Conservation (phyloP, 1,140 invertebrate species). For the Aleiodes sp. region DNA sequence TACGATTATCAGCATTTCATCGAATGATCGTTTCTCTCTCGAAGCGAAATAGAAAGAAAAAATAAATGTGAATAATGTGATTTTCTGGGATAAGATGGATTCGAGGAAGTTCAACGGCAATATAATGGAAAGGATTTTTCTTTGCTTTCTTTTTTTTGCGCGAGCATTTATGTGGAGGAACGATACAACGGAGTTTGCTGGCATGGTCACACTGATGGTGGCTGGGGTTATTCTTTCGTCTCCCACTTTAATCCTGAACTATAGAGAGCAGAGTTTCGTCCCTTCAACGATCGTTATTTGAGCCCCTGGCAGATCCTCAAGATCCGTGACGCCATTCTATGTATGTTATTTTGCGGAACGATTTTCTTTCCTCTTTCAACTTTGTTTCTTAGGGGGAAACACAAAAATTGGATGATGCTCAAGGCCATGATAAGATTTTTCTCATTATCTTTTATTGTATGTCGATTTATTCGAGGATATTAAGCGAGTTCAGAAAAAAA, state of each 20-base stretch:
- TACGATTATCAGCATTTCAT: neutral
- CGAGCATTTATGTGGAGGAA: neutral
- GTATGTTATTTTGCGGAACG: too few relatives aligned
- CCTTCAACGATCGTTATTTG: constrained; percentile 8
- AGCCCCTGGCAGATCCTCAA: constrained; percentile 1
- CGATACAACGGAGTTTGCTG: neutral
- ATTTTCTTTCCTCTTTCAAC: too few relatives aligned
- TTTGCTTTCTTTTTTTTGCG: neutral
- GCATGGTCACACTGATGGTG: neutral
- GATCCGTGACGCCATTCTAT: neutral
- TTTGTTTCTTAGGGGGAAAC: too few relatives aligned
- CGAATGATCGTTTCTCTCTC: neutral
- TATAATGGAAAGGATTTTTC: neutral
- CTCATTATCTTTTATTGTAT: too few relatives aligned
- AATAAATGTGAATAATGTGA: neutral
- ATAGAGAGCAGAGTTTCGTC: neutral
- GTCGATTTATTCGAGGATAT: too few relatives aligned
- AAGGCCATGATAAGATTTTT: too few relatives aligned
- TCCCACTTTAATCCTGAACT: neutral
- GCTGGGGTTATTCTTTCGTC: neutral
- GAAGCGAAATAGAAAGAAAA: neutral
- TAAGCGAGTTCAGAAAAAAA: too few relatives aligned
- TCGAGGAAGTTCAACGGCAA: too few relatives aligned
- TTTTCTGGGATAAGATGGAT: neutral
- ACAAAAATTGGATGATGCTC: too few relatives aligned